Percentiles rank a stretch among this genome's conserved stretches.
phyloP scores from a whole-genome alignment of 2,888 invertebrate species.

The Machimus rusticus region DNA sequence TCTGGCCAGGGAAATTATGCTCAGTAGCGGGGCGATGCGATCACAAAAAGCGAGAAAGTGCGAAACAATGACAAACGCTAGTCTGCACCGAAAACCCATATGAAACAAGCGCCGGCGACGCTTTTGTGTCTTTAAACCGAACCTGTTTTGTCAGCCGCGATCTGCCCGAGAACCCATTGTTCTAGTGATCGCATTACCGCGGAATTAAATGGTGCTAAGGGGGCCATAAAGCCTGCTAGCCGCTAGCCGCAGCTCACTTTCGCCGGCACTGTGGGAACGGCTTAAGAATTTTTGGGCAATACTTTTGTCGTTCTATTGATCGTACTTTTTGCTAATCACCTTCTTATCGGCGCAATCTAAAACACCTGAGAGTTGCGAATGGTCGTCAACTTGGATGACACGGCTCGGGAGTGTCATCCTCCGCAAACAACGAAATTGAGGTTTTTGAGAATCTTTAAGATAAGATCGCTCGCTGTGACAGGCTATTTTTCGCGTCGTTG shows the following conservation, averaged over 20 bases:
- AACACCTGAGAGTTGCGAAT: background rate
- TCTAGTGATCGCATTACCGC: slow-evolving; percentile 33
- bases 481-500: background rate
- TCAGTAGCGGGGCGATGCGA: background rate
- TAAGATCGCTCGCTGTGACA: background rate
- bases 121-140: background rate
- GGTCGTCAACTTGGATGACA: background rate
- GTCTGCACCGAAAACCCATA: slow-evolving; percentile 15
- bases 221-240: background rate
- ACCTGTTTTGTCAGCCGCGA: background rate
- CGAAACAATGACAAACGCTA: slow-evolving; percentile 3
- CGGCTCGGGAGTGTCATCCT: background rate
- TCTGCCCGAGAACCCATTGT: slow-evolving; percentile 12
- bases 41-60: slow-evolving; percentile 33
- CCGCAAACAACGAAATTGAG: background rate
- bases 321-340: background rate
- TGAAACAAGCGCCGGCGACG: background rate
- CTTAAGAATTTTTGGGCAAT: background rate
- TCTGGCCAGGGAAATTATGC: slow-evolving; percentile 8
- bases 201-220: slow-evolving; percentile 1
- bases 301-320: background rate
- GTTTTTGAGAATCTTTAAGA: background rate
- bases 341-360: background rate
- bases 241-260: background rate
- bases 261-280: background rate